Base-by-base conservation (phyloP, 2,888 invertebrate genomes). In the Conus canariensis region DNA sequence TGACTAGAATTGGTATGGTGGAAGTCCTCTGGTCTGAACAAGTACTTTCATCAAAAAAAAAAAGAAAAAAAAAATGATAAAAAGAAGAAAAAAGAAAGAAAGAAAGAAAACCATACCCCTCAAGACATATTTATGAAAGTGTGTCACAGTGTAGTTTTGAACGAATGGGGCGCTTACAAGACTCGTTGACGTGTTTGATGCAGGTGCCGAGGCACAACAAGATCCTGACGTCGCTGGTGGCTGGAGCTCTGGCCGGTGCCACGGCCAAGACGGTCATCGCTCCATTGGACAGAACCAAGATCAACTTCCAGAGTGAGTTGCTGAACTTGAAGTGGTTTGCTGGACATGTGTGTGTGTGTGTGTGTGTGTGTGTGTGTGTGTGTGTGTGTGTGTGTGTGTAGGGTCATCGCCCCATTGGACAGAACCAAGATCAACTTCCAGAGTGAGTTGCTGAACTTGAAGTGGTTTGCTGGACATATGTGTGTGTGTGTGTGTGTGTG, bases 381-480 rank as follows among this genome's bases (percentile, higher is more conserved):
- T 64, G 67, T 3, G 45, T 80, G 45, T 45, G 45, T 45, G 45
- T 45, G 45, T 45, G 45, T 45, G 45, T 45, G 45, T n/a, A n/a
- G n/a, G 80, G 80, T n/a, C 86, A 99, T 99, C 94, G 99, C 99
- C 3, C 99, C 99, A 0, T 97, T 99, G 89, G 99, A 99, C 97
- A 97, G 99, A 91, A 98, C 99, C 92, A 99, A 99, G 97, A 99
- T 99, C 93, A 99, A 99, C 97, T 99, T 99, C 96, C 99, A 99
- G 95, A 97, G 96, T 96, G 93, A 93, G 94, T 92, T 30, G 19
- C 16, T 8, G 12, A 8, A 19, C 74, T 22, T 74, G 22, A 74
- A n/a, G 8, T 74, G 74, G 12, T 74, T 74, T 12, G 19, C n/a
- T 8, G 19, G 30, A 30, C 30, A 2, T 30, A 2, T 30, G 30